phyloP scores from a whole-genome alignment of 2,113 vertebrate species.

The Glaucidium brasilianum region DNA sequence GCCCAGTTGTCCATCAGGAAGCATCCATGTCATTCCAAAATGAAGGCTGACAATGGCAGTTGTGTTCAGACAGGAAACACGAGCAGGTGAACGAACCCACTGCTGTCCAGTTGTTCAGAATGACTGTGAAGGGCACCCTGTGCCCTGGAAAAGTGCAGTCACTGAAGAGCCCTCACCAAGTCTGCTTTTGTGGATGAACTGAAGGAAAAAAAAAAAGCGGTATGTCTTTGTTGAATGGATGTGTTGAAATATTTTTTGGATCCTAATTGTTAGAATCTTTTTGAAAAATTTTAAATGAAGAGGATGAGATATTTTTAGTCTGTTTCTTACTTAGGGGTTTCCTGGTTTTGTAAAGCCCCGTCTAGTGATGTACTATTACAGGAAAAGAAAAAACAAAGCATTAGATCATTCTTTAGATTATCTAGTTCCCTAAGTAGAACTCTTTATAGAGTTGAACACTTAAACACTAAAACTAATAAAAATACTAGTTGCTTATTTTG shows the following conservation, averaged over 20 bases:
- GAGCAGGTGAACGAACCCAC: not conserved
- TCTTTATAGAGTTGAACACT: not conserved
- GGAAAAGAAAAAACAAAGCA: too few species aligned
- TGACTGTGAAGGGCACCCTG: not conserved
- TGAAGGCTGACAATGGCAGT: not conserved
- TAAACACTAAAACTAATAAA: too few species aligned
- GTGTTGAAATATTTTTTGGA: not conserved
- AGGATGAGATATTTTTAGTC: not conserved
- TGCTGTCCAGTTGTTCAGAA: not conserved
- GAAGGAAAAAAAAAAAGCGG: not conserved
- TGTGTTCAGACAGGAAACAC: not conserved
- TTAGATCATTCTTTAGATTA: not conserved
- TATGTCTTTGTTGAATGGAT: not conserved
- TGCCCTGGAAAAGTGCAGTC: not conserved
- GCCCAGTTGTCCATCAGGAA: not conserved
- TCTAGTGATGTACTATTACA: not conserved
- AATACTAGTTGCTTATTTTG: not conserved
- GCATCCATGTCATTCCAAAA: too few species aligned
- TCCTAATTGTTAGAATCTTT: not conserved
- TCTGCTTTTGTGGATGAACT: not conserved
- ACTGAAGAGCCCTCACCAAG: not conserved
- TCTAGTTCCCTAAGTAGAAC: not conserved
- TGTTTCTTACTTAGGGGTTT: not conserved
- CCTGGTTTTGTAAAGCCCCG: not conserved
- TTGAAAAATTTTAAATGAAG: not conserved